Evolutionary conservation across 2,888 invertebrate genomes (phyloP), one percentile per base, ranked within the genome.

Genomic region (Melangyna quadrimaculata): DNA sequence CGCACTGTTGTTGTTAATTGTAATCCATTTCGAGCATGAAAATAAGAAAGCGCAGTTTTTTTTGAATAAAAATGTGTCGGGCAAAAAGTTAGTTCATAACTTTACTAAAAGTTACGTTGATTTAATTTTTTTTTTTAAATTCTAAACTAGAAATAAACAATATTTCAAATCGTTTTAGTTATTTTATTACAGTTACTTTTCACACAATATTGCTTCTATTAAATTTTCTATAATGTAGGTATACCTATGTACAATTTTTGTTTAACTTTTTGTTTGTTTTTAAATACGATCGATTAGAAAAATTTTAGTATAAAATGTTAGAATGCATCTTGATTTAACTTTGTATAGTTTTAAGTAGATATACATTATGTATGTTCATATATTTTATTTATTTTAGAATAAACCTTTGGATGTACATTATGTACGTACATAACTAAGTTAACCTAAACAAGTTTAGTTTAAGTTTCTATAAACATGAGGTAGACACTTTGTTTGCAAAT

Each of bases 381-480:
- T n/a, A n/a, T n/a, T n/a, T 29, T 67, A 29, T 55, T 67, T 57
- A 10, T 57, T n/a, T 55, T 55, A 55, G 5, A 35, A 32, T 55
- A 43, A n/a, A n/a, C n/a, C n/a, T n/a, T n/a, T n/a, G n/a, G n/a
- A n/a, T n/a, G n/a, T n/a, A n/a, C n/a, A n/a, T n/a, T n/a, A n/a
- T n/a, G n/a, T n/a, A n/a, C n/a, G n/a, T n/a, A n/a, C n/a, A n/a
- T n/a, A n/a, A n/a, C n/a, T 65, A 40, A 74, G 43, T 55, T 53
- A 43, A 74, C 61, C 27, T 57, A 63, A 53, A 78, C 61, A 70
- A 65, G 63, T 71, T 55, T 24, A 43, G 78, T 73, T 67, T 19
- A 24, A 40, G 69, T 61, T 79, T 45, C 43, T 73, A 61, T 69
- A 69, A 79, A 79, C 69, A 53, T 73, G 79, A 79, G 79, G 79